Evolutionary conservation across 1,140 invertebrate genomes (phyloP).

Genomic region (Tetramorium parvispinum): DNA sequence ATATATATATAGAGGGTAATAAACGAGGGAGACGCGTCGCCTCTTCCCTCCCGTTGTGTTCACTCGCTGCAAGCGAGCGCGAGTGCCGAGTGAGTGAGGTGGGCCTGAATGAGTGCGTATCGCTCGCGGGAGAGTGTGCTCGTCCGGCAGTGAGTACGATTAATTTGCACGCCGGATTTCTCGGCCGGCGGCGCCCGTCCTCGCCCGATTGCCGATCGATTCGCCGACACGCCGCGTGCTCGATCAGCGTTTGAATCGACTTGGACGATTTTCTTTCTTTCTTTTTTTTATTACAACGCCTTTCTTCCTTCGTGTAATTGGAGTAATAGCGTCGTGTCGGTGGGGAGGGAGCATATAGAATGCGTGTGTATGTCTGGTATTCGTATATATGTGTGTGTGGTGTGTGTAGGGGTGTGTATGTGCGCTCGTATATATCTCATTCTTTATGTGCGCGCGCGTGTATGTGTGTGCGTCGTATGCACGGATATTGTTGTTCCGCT

Average conservation of each 20-base stretch:
- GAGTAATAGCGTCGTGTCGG: not conserved
- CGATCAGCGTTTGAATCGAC: constrained; percentile 11
- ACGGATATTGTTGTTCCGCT: constrained; percentile 62
- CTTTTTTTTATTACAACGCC: too few relatives aligned
- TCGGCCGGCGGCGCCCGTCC: constrained; percentile 3
- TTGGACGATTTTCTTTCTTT: too few relatives aligned
- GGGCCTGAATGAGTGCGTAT: too few relatives aligned
- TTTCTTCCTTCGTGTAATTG: not conserved
- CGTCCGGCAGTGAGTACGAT: too few relatives aligned
- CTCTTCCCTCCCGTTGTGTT: too few relatives aligned
- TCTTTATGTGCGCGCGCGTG: not conserved
- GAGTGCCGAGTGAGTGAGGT: too few relatives aligned
- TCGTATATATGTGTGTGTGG: not conserved
- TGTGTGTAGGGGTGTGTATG: not conserved
- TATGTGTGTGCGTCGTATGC: not conserved
- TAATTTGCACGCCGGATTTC: too few relatives aligned
- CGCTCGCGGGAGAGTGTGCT: too few relatives aligned
- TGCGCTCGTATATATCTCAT: not conserved
- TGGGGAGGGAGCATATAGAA: not conserved
- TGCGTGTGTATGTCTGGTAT: not conserved
- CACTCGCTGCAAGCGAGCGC: too few relatives aligned
- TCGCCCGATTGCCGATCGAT: constrained; percentile 3
- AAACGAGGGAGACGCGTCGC: too few relatives aligned
- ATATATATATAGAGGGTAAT: too few relatives aligned
- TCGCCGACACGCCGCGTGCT: not conserved